Evolutionary conservation across 1,140 invertebrate species (phyloP).

Genomic region (Pemphigus obesinymphae): DNA sequence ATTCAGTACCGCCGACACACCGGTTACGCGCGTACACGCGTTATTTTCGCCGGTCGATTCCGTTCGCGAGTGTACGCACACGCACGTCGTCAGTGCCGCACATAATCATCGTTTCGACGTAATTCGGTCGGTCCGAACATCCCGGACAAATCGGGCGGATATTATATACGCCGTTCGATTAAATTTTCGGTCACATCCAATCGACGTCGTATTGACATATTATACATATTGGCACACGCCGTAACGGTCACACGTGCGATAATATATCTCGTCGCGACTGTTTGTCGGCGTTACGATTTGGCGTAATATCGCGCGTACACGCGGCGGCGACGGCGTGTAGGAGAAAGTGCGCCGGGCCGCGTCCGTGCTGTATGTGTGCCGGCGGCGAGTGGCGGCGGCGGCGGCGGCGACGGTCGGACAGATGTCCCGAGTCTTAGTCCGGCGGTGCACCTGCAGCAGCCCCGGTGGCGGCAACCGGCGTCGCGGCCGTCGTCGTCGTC

Average conservation of each 20-base stretch:
- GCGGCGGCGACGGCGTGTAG: neutral
- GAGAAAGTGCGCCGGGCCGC: neutral
- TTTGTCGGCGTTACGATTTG: neutral
- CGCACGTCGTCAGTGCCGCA: too few species aligned
- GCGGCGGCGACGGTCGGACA: neutral
- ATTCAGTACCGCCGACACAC: slow-evolving; percentile 25
- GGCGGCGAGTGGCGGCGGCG: neutral
- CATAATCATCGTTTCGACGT: too few species aligned
- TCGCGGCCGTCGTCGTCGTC: neutral
- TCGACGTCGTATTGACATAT: too few species aligned
- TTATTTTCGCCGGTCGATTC: neutral
- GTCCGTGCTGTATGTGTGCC: neutral
- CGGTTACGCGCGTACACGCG: slow-evolving; percentile 22
- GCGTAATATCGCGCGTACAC: too few species aligned
- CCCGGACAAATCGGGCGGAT: neutral
- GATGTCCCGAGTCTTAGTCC: neutral
- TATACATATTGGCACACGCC: too few species aligned
- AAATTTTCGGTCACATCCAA: too few species aligned
- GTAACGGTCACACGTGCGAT: neutral
- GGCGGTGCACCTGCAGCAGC: neutral
- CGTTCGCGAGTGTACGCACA: neutral
- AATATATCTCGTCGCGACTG: neutral
- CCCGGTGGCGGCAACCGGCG: neutral
- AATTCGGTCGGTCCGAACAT: too few species aligned
- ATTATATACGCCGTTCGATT: too few species aligned